phyloP scores from a whole-genome alignment of 2,888 invertebrate genomes.

The Agonopterix heracliana region DNA sequence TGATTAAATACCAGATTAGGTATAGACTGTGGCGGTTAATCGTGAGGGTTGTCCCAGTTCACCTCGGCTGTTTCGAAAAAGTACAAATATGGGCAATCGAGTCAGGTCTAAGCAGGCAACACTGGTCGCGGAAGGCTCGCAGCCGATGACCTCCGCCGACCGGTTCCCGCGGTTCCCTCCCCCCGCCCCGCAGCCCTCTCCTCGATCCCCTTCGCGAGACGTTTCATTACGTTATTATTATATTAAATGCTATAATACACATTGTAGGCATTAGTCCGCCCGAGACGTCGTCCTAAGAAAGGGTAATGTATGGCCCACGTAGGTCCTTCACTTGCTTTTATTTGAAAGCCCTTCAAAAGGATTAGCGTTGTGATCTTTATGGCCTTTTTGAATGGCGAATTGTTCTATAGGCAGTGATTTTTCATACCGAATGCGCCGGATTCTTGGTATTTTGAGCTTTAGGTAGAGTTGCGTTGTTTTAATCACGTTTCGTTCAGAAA shows the following conservation, averaged over 20 bases:
- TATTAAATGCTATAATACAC: conserved; percentile 76
- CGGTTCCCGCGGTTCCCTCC: conserved; percentile 56
- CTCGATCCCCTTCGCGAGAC: conserved; percentile 47
- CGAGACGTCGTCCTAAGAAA: conserved; percentile 55
- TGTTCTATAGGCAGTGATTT: conserved; percentile 41
- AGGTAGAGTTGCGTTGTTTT: conserved; percentile 22
- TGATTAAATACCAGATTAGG: no score
- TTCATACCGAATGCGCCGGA: conserved; percentile 22
- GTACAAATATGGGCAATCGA: conserved; percentile 48
- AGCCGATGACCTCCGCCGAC: conserved; percentile 73
- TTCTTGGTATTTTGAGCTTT: conserved; percentile 31
- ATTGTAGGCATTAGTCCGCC: conserved; percentile 69
- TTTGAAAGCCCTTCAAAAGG: conserved; percentile 28
- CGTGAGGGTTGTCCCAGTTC: conserved; percentile 37
- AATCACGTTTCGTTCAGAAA: conserved; percentile 25
- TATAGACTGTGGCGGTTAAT: no score
- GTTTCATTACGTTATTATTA: conserved; percentile 77
- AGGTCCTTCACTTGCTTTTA: conserved; percentile 40
- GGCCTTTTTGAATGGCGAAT: conserved; percentile 49
- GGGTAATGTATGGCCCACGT: conserved; percentile 52
- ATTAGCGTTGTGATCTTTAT: conserved; percentile 55
- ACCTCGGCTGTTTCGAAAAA: conserved; percentile 39
- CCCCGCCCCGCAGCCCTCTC: conserved; percentile 26
- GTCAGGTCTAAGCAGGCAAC: conserved; percentile 51
- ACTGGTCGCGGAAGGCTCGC: conserved; percentile 69